Evolutionary conservation across 2,888 invertebrate genomes (phyloP).

Genomic region (Periphyllus acericola): DNA sequence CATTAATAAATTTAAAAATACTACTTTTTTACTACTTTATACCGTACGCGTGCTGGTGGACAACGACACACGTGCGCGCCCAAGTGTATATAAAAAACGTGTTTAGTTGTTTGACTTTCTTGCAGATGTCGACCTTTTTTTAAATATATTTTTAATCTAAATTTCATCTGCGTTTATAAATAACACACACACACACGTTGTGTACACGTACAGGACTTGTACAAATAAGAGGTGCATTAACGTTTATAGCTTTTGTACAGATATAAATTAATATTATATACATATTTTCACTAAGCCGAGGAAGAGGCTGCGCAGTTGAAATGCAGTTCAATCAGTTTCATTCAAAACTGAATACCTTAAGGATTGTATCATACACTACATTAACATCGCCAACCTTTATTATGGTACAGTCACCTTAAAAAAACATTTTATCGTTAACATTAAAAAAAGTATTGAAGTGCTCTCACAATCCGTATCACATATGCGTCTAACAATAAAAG

Average conservation of each 20-base stretch:
- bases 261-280: background rate
- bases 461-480: background rate
- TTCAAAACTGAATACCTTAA: background rate
- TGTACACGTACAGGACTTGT: background rate
- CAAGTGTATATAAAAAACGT: background rate
- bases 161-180: background rate
- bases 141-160: background rate
- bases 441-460: slow-evolving; percentile 2
- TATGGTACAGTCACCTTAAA: background rate
- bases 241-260: background rate
- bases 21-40: background rate
- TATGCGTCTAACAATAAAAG: slow-evolving; percentile 13
- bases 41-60: background rate
- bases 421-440: slow-evolving; percentile 21
- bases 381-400: slow-evolving; percentile 18
- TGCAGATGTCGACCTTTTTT: background rate
- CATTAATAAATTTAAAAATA: background rate
- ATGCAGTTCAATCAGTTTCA: background rate
- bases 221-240: background rate
- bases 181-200: background rate
- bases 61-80: background rate
- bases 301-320: background rate
- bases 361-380: background rate
- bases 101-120: background rate
- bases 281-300: background rate